Evolutionary conservation across 2,888 invertebrate genomes (phyloP), one percentile per base, ranked within the genome.

Genomic region (Heliconius ismenius): DNA sequence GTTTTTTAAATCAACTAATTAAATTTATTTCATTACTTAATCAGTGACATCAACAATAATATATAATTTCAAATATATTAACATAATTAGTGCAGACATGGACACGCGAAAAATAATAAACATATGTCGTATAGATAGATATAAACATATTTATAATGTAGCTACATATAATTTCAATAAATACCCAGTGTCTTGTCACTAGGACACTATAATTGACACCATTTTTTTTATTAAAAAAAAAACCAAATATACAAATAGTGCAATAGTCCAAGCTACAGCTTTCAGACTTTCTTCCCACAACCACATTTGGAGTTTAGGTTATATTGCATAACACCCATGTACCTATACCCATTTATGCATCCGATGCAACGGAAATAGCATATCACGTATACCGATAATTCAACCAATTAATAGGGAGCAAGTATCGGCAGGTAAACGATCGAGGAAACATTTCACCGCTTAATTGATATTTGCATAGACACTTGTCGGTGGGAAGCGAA

Each of bases 391-490:
- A 79, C 79, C 80, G 86, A 85, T 87, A 87, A 86, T 85, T 83
- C 84, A 83, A 81, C 84, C 85, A 88, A 88, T 88, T 88, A 88
- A 87, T 86, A 85, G 79, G 74, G 81, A 81, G 79, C 82, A 79
- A 73, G 81, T 82, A 83, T 83, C 81, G 79, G 83, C 83, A 85
- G 85, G 86, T 85, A 84, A 84, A 82, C 78, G 79, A 82, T 81
- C 82, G 82, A 83, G 84, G 85, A 83, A 85, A 86, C 86, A 86
- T 89, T 88, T 87, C 86, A 80, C 83, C 80, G 69, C 82, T 87
- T 91, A 90, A 90, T 90, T 90, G 89, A 89, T 90, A 90, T 90
- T 89, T 88, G 87, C 88, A 87, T 88, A 84, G 81, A 82, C 81
- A 81, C 83, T 82, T 81, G 80, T 80, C 82, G 82, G 81, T 69